Base-by-base conservation (phyloP, 1,140 invertebrate species). In the Nasonia vitripennis region DNA sequence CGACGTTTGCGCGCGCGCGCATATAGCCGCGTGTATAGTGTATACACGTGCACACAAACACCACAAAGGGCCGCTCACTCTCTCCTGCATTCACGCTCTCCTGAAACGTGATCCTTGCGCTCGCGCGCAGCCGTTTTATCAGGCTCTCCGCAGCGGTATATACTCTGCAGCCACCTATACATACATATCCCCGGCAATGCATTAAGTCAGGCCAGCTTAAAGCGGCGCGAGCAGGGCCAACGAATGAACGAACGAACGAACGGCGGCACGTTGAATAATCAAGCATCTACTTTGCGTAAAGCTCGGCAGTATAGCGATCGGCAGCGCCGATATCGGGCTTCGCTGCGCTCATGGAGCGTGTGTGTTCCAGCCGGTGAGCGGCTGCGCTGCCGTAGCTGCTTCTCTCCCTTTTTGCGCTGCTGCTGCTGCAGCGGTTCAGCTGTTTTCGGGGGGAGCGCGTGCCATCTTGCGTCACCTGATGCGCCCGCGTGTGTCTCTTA, bases 381-480 rank as follows among this genome's bases (percentile, higher is more conserved):
- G 20, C 55, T 9, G 41, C 27, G 27, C 27, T 27, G 27, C 27
- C 27, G 1, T 27, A 27, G 27, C 17, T n/a, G 14, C 20, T n/a
- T 27, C 68, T 71, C 68, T 10, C 68, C 23, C 68, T 71, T 34
- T 71, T 71, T 71, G 23, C 31, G 23, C 27, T 45, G 41, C 41
- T 45, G 41, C 41, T 45, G 4, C 48, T 17, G 14, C 48, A 14
- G 41, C 48, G 17, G 55, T 62, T 62, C 55, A 62, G 55, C 55
- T 62, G 55, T 62, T 62, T 62, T 62, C 55, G 70, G 17, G 70
- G 34, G 74, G 74, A 27, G 74, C 82, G 82, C 75, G 37, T 84
- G 62, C 75, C 82, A 78, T 78, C 82, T 84, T 84, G 82, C 82
- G 82, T 79, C 51, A 79, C 51, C 78, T 41, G 78, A 79, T 34